Evolutionary conservation across 2,888 invertebrate species (phyloP).

Genomic region (Ormyrus pomaceus): DNA sequence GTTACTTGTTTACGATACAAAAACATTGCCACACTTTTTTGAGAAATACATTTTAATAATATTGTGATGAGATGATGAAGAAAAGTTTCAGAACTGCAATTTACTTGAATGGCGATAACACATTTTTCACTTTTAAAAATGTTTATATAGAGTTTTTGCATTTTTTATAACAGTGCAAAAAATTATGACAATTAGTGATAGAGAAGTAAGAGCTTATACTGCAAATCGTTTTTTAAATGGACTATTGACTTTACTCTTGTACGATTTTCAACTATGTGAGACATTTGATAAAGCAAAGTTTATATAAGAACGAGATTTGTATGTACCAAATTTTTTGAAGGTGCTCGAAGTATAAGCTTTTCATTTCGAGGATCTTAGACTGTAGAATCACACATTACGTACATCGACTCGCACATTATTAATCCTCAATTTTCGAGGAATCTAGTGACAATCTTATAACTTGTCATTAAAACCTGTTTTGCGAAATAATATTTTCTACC

Average conservation of each 20-base stretch:
- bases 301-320: neutral
- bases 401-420: slow-evolving; percentile 49
- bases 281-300: slow-evolving; percentile 8
- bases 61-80: slow-evolving; percentile 35
- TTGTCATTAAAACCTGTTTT: slow-evolving; percentile 39
- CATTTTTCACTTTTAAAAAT: slow-evolving; percentile 45
- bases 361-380: slow-evolving; percentile 36
- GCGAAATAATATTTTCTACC: neutral
- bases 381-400: slow-evolving; percentile 43
- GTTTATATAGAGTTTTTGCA: slow-evolving; percentile 47
- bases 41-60: slow-evolving; percentile 6
- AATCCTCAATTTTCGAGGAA: slow-evolving; percentile 27
- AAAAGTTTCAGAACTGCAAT: slow-evolving; percentile 28
- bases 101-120: slow-evolving; percentile 45
- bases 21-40: slow-evolving; percentile 16
- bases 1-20: slow-evolving; percentile 40
- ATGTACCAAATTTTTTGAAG: slow-evolving; percentile 1
- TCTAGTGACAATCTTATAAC: slow-evolving; percentile 44
- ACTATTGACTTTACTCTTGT: slow-evolving; percentile 2
- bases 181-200: slow-evolving; percentile 55
- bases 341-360: slow-evolving; percentile 43
- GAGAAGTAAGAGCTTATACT: slow-evolving; percentile 53
- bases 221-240: slow-evolving; percentile 35
- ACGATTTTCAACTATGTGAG: slow-evolving; percentile 12
- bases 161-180: slow-evolving; percentile 50